phyloP scores from a whole-genome alignment of 1,140 invertebrate genomes.

The Drosophila seguyi region DNA sequence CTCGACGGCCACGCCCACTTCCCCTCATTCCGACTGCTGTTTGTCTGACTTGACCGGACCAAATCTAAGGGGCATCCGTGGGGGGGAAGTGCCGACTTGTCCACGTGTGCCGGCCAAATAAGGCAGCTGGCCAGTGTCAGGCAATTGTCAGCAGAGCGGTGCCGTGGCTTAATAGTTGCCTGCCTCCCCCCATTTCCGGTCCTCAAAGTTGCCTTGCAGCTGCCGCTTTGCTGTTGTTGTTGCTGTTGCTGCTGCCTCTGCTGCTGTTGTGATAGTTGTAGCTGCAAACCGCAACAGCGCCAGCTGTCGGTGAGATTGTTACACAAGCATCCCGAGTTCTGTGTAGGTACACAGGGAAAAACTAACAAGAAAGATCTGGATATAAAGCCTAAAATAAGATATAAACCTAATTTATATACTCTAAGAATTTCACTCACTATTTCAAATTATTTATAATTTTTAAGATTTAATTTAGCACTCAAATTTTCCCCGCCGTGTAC shows the following conservation, averaged over 20 bases:
- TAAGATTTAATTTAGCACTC: accelerated
- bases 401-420: accelerated
- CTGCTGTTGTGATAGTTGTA: constrained; percentile 73
- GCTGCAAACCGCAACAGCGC: constrained; percentile 76
- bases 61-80: constrained; percentile 31
- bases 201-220: constrained; percentile 24
- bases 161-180: not conserved
- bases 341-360: constrained; percentile 1
- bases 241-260: constrained; percentile 12
- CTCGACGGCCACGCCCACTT: not conserved
- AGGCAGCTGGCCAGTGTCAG: constrained; percentile 76
- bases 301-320: constrained; percentile 80
- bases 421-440: not conserved
- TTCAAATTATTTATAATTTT: not conserved
- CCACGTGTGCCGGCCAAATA: constrained; percentile 72
- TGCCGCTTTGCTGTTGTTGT: not conserved
- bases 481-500: not conserved
- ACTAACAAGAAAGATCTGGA: not conserved
- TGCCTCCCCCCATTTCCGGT: not conserved
- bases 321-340: constrained; percentile 54
- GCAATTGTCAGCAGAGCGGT: constrained; percentile 70
- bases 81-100: constrained; percentile 1
- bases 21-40: constrained; percentile 21
- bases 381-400: not conserved
- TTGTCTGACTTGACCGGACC: constrained; percentile 58